These are phyloP conservation scores for Acrocera orbiculus DNA, from an alignment of 2,888 invertebrate genomes.

Conservation along the genomic window DNA sequence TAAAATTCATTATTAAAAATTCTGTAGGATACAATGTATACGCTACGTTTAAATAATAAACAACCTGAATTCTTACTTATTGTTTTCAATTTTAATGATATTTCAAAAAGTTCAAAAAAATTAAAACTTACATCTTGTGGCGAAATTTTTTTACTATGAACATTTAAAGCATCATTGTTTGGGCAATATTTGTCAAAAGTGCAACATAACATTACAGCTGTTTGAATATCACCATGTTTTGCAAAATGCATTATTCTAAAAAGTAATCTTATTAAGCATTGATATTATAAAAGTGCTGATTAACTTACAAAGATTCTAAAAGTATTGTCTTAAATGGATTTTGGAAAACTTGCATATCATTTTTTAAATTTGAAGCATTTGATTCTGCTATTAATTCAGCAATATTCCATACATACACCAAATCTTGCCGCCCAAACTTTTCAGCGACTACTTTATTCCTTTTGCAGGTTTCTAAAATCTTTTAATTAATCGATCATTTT, in stretches of 20 bases:
- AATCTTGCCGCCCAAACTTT: slow-evolving; percentile 55
- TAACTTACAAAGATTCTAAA: slow-evolving; percentile 65
- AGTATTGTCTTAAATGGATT: slow-evolving; percentile 78
- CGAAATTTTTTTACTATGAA: too few relatives aligned
- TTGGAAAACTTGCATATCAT: slow-evolving; percentile 50
- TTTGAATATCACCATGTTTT: slow-evolving; percentile 69
- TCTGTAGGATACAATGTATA: too few relatives aligned
- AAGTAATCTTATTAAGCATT: slow-evolving; percentile 3
- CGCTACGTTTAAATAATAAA: too few relatives aligned
- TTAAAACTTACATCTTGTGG: too few relatives aligned
- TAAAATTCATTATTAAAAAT: too few relatives aligned
- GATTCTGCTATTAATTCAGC: slow-evolving; percentile 51
- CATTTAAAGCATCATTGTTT: too few relatives aligned
- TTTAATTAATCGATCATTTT: too few relatives aligned
- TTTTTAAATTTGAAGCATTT: slow-evolving; percentile 27
- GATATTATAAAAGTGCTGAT: too few relatives aligned
- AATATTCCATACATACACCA: slow-evolving; percentile 76
- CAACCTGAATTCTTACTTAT: too few relatives aligned
- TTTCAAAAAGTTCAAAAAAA: too few relatives aligned
- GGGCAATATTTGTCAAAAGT: slow-evolving; percentile 57
- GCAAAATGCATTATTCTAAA: slow-evolving; percentile 65
- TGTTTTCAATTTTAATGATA: too few relatives aligned
- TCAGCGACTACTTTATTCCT: slow-evolving; percentile 65
- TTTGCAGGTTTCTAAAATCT: slow-evolving; percentile 47
- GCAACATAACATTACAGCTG: slow-evolving; percentile 84